A percentile compares a stretch with the other conserved stretches of the same genome.
phyloP scores from a whole-genome alignment of 2,113 vertebrate species.

The Helogale parvula region DNA sequence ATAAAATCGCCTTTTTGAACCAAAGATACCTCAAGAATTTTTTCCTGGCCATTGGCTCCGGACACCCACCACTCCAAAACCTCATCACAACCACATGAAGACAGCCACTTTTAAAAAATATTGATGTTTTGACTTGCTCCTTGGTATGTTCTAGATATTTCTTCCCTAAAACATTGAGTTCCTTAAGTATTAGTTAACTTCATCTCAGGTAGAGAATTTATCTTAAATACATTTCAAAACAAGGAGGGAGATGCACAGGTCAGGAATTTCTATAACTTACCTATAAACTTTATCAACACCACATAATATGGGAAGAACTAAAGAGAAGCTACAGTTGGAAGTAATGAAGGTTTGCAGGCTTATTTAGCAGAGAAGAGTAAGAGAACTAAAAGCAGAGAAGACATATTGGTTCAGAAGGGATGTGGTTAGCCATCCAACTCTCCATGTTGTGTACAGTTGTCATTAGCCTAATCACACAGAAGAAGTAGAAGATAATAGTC shows the following conservation, averaged over 20 bases:
- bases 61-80: no score
- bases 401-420: background rate
- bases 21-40: no score
- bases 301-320: background rate
- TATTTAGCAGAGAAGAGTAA: background rate
- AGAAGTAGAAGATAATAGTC: background rate
- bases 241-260: background rate
- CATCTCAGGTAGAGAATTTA: background rate
- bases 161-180: background rate
- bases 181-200: background rate
- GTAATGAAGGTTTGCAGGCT: background rate
- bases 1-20: no score
- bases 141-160: background rate
- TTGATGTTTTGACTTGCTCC: background rate
- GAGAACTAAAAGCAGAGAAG: background rate
- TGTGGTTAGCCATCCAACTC: background rate
- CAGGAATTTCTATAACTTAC: background rate
- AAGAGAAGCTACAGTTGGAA: background rate
- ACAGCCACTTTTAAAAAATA: background rate
- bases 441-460: background rate
- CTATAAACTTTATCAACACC: background rate
- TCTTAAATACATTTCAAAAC: background rate
- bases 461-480: background rate
- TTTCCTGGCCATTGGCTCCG: no score
- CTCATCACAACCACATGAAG: background rate